These are phyloP conservation scores for Argopecten irradians DNA, from an alignment of 1,140 invertebrate species.

Conservation along the genomic window DNA sequence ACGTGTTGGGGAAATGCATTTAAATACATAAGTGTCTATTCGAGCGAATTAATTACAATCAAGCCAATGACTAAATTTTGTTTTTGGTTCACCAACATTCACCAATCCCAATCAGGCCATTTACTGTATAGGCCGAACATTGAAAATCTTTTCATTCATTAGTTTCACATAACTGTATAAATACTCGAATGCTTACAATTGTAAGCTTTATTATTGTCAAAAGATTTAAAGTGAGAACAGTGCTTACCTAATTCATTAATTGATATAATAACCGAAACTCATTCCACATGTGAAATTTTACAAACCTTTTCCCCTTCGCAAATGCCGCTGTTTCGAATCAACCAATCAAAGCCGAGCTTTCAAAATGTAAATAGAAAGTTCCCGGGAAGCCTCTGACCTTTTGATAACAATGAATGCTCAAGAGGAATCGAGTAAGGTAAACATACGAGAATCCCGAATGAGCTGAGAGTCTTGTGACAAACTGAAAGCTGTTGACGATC, in stretches of 20 bases:
- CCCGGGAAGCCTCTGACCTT: slow-evolving; percentile 42
- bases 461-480: background rate
- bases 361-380: slow-evolving; percentile 23
- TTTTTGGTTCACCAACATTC: no score
- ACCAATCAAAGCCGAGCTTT: slow-evolving; percentile 35
- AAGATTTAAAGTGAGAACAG: background rate
- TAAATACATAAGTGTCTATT: no score
- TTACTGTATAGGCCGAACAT: no score
- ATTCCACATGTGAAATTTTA: background rate
- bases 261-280: background rate
- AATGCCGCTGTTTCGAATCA: slow-evolving; percentile 41
- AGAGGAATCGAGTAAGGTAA: no score
- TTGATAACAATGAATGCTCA: slow-evolving; percentile 2
- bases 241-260: background rate
- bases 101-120: no score
- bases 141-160: no score
- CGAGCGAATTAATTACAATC: no score
- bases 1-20: background rate
- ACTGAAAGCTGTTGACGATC: slow-evolving; percentile 20
- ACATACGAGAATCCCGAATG: background rate
- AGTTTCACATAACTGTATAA: no score
- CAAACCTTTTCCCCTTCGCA: slow-evolving; percentile 35
- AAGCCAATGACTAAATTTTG: no score
- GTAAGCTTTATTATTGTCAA: no score
- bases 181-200: no score